Evolutionary conservation across 2,113 vertebrate genomes (phyloP), one percentile per base, ranked within the genome.

Genomic region (Condylura cristata): DNA sequence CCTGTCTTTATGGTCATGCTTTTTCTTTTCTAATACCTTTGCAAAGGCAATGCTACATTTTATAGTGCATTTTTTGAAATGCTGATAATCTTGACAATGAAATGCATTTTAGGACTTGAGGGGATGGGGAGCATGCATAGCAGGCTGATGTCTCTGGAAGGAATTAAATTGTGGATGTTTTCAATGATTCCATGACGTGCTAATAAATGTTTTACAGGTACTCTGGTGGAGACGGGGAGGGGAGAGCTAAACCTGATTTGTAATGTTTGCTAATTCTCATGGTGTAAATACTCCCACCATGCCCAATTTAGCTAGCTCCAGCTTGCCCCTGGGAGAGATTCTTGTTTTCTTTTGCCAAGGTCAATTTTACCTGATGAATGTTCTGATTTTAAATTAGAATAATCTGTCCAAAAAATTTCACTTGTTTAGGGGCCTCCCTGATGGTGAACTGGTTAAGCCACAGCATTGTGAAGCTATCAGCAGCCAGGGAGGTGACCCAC

Each of bases 221-320:
- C 34, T 91, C 30, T 30, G 53, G 17, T 11, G 30, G 63, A 32
- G 32, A 1, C 1, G 28, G 28, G 34, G 14, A 6, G 24, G 44
- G 74, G 86, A 58, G 20, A 86, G 60, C 53, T 7, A 20, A 58
- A 18, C 37, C 80, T 61, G 39, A 80, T 72, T 75, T 34, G 37
- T n/a, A 34, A 18, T 78, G 78, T 48, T 86, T 91, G 44, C 91
- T 46, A 28, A 46, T 94, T 82, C 92, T 75, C 75, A 20, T 20
- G 61, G 26, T 83, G 46, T 86, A 80, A 93, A 76, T 76, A 56
- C 24, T 37, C 51, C 71, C 39, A 75, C 75, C 60, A 17, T 70
- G 80, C 71, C 22, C 79, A 46, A 8, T 56, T 76, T 61, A 48
- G 41, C 70, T 46, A 61, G 18, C 12, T 93, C 51, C 26, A 13